Conservation (phyloP, 2,797 vertebrate genomes). For the Discoglossus pictus region DNA sequence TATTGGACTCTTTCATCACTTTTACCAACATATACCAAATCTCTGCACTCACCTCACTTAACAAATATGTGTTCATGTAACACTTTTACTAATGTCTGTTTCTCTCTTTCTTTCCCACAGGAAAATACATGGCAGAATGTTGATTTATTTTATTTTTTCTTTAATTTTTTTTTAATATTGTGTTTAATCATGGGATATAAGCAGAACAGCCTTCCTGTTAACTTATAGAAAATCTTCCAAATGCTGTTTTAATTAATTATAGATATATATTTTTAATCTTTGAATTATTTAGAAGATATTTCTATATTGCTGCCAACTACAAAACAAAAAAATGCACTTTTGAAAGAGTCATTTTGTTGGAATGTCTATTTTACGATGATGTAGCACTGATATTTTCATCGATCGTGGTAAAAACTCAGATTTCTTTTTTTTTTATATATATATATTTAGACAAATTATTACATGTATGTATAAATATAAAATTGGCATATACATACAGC, state of each 20-base stretch:
- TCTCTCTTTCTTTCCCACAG: constrained; percentile 72
- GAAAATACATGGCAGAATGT: constrained; percentile 96
- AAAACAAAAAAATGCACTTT: constrained; percentile 74
- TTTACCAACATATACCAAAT: too few species aligned
- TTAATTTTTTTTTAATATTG: constrained; percentile 38
- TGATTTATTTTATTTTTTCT: constrained; percentile 68
- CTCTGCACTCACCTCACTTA: too few species aligned
- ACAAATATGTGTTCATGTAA: neutral
- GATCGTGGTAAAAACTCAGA: constrained; percentile 48
- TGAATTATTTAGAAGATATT: constrained; percentile 51
- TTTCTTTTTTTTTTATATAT: constrained; percentile 1
- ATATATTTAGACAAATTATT: too few species aligned
- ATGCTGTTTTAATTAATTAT: constrained; percentile 69
- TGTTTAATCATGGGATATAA: constrained; percentile 48
- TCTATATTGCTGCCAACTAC: constrained; percentile 64
- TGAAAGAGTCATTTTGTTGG: constrained; percentile 67
- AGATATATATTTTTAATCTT: constrained; percentile 58
- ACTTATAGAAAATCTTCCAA: constrained; percentile 61
- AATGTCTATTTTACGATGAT: constrained; percentile 77
- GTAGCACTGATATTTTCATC: constrained; percentile 89
- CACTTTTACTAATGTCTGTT: neutral
- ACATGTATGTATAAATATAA: constrained; percentile 29
- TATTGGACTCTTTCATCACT: too few species aligned
- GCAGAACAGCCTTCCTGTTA: constrained; percentile 60
- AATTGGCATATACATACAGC: constrained; percentile 4